Evolutionary conservation across 1,140 invertebrate species (phyloP).

Genomic region (Diprion similis): DNA sequence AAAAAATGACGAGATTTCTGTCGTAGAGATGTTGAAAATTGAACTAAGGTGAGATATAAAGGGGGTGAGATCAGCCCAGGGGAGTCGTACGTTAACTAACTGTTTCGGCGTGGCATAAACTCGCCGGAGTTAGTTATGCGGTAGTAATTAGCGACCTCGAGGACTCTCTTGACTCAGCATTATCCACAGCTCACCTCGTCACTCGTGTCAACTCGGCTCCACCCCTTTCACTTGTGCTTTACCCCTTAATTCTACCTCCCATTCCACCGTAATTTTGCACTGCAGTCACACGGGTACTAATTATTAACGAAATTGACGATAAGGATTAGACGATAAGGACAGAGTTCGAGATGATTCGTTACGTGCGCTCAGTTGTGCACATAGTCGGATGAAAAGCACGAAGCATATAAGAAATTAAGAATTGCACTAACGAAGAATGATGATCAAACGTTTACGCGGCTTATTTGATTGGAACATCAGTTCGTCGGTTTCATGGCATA

Average conservation of each 20-base stretch:
- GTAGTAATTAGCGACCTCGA: constrained; percentile 46
- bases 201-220: background rate
- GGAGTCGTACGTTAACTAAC: constrained; percentile 5
- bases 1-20: no score
- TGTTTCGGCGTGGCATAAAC: constrained; percentile 4
- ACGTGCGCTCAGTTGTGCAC: no score
- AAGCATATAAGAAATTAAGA: no score
- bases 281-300: background rate
- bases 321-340: background rate
- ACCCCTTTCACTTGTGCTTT: no score
- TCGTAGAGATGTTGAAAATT: background rate
- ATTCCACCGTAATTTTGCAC: background rate
- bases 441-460: no score
- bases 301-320: background rate
- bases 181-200: constrained; percentile 23
- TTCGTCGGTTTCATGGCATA: background rate
- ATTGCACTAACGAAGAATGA: no score
- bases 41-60: background rate
- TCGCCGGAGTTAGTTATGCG: constrained; percentile 32
- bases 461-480: no score
- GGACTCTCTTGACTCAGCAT: constrained; percentile 31
- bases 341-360: no score
- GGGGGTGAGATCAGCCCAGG: background rate
- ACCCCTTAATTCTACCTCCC: background rate
- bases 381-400: no score